Evolutionary conservation across 2,888 invertebrate species (phyloP).

Genomic region (Ennomos fuscantarius): DNA sequence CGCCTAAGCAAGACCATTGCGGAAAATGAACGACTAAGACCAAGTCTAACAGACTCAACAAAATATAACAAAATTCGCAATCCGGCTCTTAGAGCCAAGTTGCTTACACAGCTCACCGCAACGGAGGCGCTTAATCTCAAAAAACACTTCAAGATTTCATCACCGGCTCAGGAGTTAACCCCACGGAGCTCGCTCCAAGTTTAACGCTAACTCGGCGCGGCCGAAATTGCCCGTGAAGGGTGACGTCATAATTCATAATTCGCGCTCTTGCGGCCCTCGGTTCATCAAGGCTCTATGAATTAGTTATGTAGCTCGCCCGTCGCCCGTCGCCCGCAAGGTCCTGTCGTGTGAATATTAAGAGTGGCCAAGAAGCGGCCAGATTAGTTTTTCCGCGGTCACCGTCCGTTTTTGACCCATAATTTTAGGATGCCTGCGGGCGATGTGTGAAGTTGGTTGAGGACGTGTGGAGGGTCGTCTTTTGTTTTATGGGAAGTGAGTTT

Average conservation of each 20-base stretch:
- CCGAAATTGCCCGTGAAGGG: constrained; percentile 46
- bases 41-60: constrained; percentile 9
- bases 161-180: constrained; percentile 27
- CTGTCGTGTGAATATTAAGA: constrained; percentile 46
- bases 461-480: constrained; percentile 31
- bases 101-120: constrained; percentile 21
- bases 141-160: constrained; percentile 31
- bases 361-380: constrained; percentile 26
- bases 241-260: constrained; percentile 57
- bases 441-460: constrained; percentile 29
- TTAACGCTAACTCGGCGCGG: constrained; percentile 43
- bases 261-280: constrained; percentile 45
- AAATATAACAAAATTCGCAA: constrained; percentile 16
- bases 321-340: constrained; percentile 18
- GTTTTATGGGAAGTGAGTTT: constrained; percentile 20
- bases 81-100: constrained; percentile 12
- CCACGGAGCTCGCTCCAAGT: constrained; percentile 37
- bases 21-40: constrained; percentile 6
- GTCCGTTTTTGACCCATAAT: constrained; percentile 27
- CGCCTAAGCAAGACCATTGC: constrained; percentile 12
- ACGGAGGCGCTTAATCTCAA: constrained; percentile 19
- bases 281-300: constrained; percentile 54
- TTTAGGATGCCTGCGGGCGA: constrained; percentile 27
- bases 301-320: constrained; percentile 45
- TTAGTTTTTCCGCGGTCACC: constrained; percentile 32